Evolutionary conservation across 1,140 invertebrate genomes (phyloP).

Genomic region (Hermetia illucens): DNA sequence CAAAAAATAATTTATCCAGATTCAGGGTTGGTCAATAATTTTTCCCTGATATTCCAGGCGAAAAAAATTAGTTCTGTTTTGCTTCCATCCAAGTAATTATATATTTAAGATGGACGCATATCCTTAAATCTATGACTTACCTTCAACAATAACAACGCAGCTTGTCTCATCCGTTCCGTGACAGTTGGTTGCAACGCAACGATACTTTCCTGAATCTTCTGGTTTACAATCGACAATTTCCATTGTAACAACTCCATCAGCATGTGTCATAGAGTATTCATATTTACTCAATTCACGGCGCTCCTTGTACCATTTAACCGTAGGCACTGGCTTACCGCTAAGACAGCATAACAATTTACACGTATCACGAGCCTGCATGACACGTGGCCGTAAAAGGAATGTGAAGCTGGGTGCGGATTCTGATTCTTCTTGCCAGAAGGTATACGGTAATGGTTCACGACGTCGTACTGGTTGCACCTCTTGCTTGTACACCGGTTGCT

Average conservation of each 20-base stretch:
- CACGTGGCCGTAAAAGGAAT: conserved; percentile 91
- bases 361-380: conserved; percentile 89
- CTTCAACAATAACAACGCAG: conserved; percentile 95
- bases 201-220: conserved; percentile 92
- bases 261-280: conserved; percentile 76
- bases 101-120: too few species aligned
- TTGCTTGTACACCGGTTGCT: conserved; percentile 60
- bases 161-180: conserved; percentile 89
- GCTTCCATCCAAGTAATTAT: too few species aligned
- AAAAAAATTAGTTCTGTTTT: too few species aligned
- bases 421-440: conserved; percentile 74
- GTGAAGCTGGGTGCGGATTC: conserved; percentile 89
- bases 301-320: conserved; percentile 88
- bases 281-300: conserved; percentile 77
- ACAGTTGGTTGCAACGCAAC: conserved; percentile 79
- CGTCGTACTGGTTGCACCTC: conserved; percentile 55
- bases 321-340: conserved; percentile 83
- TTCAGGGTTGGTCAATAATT: too few species aligned
- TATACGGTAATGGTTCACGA: conserved; percentile 58
- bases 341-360: conserved; percentile 97
- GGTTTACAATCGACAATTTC: conserved; percentile 91
- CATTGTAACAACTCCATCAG: conserved; percentile 89
- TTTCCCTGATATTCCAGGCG: too few species aligned
- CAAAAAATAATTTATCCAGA: too few species aligned
- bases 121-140: conserved; percentile 37